Evolutionary conservation across 1,140 invertebrate species (phyloP).

Genomic region (Tetramorium alpestre): DNA sequence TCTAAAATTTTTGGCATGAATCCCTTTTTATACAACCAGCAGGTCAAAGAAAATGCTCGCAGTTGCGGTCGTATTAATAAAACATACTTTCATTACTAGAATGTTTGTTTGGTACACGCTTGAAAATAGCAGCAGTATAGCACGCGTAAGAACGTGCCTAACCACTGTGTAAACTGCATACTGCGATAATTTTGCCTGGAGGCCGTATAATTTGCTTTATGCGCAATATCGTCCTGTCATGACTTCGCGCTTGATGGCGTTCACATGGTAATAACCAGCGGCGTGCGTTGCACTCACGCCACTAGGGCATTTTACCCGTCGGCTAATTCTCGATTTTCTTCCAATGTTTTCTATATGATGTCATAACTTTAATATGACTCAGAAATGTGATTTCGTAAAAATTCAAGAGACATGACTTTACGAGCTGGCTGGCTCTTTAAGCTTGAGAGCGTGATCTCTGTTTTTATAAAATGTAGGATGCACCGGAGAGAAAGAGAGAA

Average conservation of each 20-base stretch:
- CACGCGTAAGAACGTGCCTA: constrained; percentile 43
- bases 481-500: neutral
- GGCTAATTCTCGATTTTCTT: constrained; percentile 14
- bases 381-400: neutral
- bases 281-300: neutral
- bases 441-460: neutral
- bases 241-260: constrained; percentile 62
- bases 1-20: neutral
- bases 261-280: constrained; percentile 10
- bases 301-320: constrained; percentile 10
- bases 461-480: constrained; percentile 9
- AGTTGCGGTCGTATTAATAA: constrained; percentile 3
- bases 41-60: neutral
- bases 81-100: constrained; percentile 13
- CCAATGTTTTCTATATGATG: neutral
- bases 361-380: constrained; percentile 16
- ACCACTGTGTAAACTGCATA: constrained; percentile 66
- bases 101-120: constrained; percentile 31
- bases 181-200: constrained; percentile 66
- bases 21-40: neutral
- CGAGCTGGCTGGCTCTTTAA: neutral
- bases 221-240: constrained; percentile 68
- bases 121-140: constrained; percentile 31
- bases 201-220: constrained; percentile 70
- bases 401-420: constrained; percentile 10